These are phyloP conservation scores for Zaprionus africanus DNA, from an alignment of 1,140 invertebrate genomes.

Conservation along the genomic window DNA sequence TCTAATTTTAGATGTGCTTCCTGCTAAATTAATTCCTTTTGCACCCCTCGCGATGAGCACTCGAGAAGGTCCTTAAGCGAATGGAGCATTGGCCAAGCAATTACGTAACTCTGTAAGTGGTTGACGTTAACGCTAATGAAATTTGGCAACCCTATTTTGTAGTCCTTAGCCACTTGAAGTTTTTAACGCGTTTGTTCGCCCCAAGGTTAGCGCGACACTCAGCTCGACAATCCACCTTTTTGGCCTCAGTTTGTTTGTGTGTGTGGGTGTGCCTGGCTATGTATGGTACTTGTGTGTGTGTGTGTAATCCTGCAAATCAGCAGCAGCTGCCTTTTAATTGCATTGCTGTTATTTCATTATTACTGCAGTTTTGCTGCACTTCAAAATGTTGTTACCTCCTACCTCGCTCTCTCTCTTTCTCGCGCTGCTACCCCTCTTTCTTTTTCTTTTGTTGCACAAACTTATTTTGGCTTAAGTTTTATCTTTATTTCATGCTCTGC, in stretches of 20 bases:
- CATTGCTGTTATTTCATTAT: conserved; percentile 80
- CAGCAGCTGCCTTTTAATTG: conserved; percentile 74
- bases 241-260: conserved; percentile 32
- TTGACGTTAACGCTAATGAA: conserved; percentile 41
- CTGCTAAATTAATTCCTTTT: neutral
- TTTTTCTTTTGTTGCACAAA: conserved; percentile 46
- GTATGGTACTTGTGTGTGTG: conserved; percentile 11
- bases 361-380: conserved; percentile 57
- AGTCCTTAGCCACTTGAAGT: conserved; percentile 55
- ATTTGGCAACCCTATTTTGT: conserved; percentile 48
- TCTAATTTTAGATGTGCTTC: neutral
- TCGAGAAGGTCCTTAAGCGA: conserved; percentile 4
- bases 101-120: conserved; percentile 58
- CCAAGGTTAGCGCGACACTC: conserved; percentile 57
- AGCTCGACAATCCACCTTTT: conserved; percentile 47
- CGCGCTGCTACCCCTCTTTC: neutral
- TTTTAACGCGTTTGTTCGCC: conserved; percentile 38
- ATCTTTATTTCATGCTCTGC: conserved; percentile 71
- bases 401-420: conserved; percentile 11
- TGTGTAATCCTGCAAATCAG: conserved; percentile 61
- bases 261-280: neutral
- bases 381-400: conserved; percentile 8
- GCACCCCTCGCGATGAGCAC: neutral
- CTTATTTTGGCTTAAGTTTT: conserved; percentile 79
- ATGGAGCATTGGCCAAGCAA: conserved; percentile 42